Evolutionary conservation across 2,888 invertebrate species (phyloP), one percentile per base, ranked within the genome.

Genomic region (Mythimna impura): DNA sequence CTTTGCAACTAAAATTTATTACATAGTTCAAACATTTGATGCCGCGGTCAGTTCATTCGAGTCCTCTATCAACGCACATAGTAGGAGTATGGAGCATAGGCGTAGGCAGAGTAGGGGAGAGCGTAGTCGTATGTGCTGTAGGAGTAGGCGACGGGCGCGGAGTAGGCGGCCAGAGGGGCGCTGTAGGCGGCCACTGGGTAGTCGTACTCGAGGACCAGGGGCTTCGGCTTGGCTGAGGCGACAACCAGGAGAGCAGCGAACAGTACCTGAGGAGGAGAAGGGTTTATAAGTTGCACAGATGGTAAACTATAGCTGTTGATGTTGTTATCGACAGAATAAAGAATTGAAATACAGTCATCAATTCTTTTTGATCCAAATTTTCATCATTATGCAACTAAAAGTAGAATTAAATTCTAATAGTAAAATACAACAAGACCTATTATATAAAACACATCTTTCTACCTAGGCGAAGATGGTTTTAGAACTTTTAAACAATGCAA

Each of bases 171-270:
- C 63, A 96, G 92, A 66, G 96, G 94, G 0, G 93, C 89, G 60
- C 97, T 95, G 83, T 97, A 95, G 52, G 93, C 92, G 9, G 78
- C 64, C 81, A 93, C 90, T 0, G 94, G 94, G 80, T 93, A 95
- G 72, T 93, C 93, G 80, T 93, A 95, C 72, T 93, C 93, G 77
- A 91, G 88, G 71, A 94, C 90, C 73, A 94, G 79, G 30, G 96
- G 96, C 90, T 96, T 95, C 60, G 97, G 96, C 91, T 96, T 96
- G 52, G 97, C 97, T 67, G 94, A 89, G 60, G 95, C 96, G 74
- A 96, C 91, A 84, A 97, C 97, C 94, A 97, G 88, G 54, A 97
- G 89, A 89, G 96, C 96, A 81, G 94, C 93, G 89, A 97, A 93
- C 84, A 97, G 65, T 54, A 94, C 77, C 94, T 94, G 92, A 25